phyloP scores from a whole-genome alignment of 92 coral and sea anemone genomes.

The Paramuricea clavata region DNA sequence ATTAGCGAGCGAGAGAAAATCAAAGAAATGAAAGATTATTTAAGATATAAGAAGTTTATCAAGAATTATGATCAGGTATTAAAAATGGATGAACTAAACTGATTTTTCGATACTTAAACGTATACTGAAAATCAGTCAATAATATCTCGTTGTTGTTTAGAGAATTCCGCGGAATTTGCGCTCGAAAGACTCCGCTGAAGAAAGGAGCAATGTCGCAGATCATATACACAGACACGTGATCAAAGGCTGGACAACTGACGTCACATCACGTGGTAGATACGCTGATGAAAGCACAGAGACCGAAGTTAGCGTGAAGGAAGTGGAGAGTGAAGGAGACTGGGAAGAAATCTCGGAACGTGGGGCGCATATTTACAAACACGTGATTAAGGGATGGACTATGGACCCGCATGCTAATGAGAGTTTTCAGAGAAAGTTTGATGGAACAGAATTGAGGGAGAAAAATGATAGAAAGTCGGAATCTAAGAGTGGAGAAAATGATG shows the following conservation, averaged over 20 bases:
- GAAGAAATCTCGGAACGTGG: not conserved
- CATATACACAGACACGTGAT: slow-evolving; percentile 93
- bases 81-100: not conserved
- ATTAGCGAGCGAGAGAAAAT: slow-evolving; percentile 83
- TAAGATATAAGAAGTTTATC: slow-evolving; percentile 83
- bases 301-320: not conserved
- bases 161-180: slow-evolving; percentile 85
- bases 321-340: not conserved
- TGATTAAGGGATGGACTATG: slow-evolving; percentile 98
- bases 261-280: not conserved
- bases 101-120: too few relatives aligned
- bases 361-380: slow-evolving; percentile 89
- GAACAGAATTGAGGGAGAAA: not conserved
- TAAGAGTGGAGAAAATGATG: not conserved
- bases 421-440: not conserved
- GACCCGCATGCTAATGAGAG: slow-evolving; percentile 56
- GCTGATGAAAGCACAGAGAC: not conserved
- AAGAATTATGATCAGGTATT: slow-evolving; percentile 91
- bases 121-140: too few relatives aligned
- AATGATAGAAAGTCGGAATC: not conserved
- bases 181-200: slow-evolving; percentile 42
- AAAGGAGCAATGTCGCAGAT: slow-evolving; percentile 76
- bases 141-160: slow-evolving; percentile 36
- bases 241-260: slow-evolving; percentile 97
- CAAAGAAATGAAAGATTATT: slow-evolving; percentile 90